Percentiles rank a stretch among this genome's conserved stretches.
phyloP scores from a whole-genome alignment of 2,113 vertebrate species.

The Pedetes capensis region DNA sequence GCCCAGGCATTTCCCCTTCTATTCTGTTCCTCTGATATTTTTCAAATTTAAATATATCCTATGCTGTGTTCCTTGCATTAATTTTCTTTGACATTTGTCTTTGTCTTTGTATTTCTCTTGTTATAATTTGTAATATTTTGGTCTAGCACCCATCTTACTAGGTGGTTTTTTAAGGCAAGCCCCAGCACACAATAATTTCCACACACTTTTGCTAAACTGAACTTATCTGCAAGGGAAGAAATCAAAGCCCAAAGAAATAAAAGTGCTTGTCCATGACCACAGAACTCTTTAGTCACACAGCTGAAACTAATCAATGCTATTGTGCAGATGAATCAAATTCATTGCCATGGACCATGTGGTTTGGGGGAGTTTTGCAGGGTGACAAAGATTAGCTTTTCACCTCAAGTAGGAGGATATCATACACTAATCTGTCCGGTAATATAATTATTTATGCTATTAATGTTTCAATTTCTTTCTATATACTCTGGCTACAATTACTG shows the following conservation, averaged over 20 bases:
- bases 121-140: background rate
- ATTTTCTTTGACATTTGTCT: background rate
- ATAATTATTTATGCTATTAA: background rate
- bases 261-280: background rate
- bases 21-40: background rate
- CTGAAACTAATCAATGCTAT: background rate
- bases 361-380: slow-evolving; percentile 7
- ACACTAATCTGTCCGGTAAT: background rate
- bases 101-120: background rate
- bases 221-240: background rate
- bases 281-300: background rate
- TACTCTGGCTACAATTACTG: background rate
- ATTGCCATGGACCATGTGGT: background rate
- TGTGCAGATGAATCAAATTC: background rate
- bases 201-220: background rate
- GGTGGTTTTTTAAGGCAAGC: background rate
- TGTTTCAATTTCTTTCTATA: background rate
- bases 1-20: background rate
- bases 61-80: background rate
- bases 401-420: background rate
- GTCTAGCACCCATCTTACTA: background rate
- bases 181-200: background rate
- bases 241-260: background rate
- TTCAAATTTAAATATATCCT: background rate
- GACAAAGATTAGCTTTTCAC: slow-evolving; percentile 16